phyloP scores from a whole-genome alignment of 2,888 invertebrate species.

The Lasioglossum figueresi region DNA sequence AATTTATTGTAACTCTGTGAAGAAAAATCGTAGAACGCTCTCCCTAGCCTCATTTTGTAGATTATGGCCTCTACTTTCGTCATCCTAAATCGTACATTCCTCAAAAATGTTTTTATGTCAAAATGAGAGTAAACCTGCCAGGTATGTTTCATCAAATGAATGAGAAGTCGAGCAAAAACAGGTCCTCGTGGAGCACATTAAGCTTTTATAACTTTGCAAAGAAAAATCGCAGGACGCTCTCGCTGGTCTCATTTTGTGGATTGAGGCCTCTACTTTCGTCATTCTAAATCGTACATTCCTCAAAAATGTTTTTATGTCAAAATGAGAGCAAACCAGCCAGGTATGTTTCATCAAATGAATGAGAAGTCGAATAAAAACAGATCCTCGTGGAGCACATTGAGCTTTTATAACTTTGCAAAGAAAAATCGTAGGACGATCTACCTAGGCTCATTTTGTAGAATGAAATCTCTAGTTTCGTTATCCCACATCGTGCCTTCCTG shows the following conservation, averaged over 20 bases:
- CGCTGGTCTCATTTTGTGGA: background rate
- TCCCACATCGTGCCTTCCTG: background rate
- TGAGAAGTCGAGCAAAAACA: no score
- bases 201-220: no score
- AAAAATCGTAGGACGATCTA: background rate
- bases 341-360: no score
- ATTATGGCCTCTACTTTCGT: background rate
- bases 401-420: no score
- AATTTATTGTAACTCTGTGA: no score
- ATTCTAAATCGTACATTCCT: background rate
- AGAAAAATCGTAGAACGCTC: background rate
- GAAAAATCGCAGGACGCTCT: background rate
- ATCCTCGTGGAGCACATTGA: no score
- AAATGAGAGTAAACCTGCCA: rapidly evolving
- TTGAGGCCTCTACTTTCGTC: background rate
- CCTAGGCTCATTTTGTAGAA: no score
- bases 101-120: background rate
- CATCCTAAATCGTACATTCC: background rate
- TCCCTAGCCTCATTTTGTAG: background rate
- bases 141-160: no score
- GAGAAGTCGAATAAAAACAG: no score
- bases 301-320: background rate
- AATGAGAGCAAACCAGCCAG: no score
- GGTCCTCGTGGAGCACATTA: no score
- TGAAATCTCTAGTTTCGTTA: background rate